Evolutionary conservation across 1,140 invertebrate genomes (phyloP), one percentile per base, ranked within the genome.

Genomic region (Pseudoatta argentina): DNA sequence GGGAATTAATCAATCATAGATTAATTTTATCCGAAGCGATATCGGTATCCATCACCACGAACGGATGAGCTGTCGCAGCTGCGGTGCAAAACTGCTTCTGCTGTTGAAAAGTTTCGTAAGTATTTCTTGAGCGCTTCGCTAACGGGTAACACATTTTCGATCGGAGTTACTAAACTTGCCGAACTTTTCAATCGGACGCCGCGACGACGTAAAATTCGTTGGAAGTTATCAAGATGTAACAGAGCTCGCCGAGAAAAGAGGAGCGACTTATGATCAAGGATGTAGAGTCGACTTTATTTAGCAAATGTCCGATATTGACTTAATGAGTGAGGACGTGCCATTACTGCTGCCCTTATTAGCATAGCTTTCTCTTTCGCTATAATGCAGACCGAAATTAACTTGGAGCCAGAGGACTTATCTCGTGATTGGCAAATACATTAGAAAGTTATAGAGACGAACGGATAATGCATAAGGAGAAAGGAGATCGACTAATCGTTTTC

Each of bases 281-380:
- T 51, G 34, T 30, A 59, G n/a, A 16, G 21, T 30, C 30, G n/a
- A 71, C 64, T 89, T 88, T 78, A 75, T 85, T 51, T 64, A 34
- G 73, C 51, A 87, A 88, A 89, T 79, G 76, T 89, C 79, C 77
- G 76, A 86, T 90, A 92, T 92, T 92, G 90, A 90, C 89, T 92
- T 92, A 92, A 93, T 83, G 51, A 86, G 7, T 10, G 39, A 21
- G 18, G 8, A 79, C 63, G 44, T 8, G 16, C 51, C 21, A 30
- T 21, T 55, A 21, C 53, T 71, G 24, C 21, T 30, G 24, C 18
- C 16, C 24, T 73, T 48, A 82, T 73, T 48, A 72, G 8, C 61
- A 72, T 73, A 27, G 67, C 24, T 27, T 48, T 48, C 18, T 48
- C 67, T 44, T 59, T 69, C 8, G 30, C 14, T 14, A 73, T 61